Evolutionary conservation across 2,888 invertebrate species (phyloP).

Genomic region (Lepas anatifera): DNA sequence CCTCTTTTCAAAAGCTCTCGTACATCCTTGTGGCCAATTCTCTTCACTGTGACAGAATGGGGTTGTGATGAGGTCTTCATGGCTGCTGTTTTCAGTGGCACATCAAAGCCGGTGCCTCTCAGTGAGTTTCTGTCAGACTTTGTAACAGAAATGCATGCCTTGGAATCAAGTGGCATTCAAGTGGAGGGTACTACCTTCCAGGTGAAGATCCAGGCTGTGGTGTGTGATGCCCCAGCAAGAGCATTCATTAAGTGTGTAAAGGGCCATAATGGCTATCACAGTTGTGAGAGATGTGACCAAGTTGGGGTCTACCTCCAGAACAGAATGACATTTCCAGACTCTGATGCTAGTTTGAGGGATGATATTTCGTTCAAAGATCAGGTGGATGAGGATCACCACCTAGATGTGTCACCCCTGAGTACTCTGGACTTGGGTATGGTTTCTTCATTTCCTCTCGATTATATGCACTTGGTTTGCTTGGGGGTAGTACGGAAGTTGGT

Average conservation of each 20-base stretch:
- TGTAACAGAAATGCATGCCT: background rate
- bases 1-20: background rate
- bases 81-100: background rate
- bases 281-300: background rate
- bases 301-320: background rate
- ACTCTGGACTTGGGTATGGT: background rate
- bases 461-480: background rate
- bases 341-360: background rate
- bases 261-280: background rate
- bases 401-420: background rate
- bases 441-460: background rate
- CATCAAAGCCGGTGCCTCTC: background rate
- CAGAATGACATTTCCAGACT: background rate
- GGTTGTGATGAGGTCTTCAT: background rate
- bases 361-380: background rate
- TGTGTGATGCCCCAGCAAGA: background rate
- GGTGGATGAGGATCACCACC: background rate
- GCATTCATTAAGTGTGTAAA: background rate
- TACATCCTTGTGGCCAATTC: background rate
- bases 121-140: background rate
- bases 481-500: background rate
- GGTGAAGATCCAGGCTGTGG: background rate
- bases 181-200: background rate
- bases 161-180: background rate
- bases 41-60: background rate